Percentiles rank a stretch among this genome's conserved stretches.
phyloP scores from a whole-genome alignment of 2,797 vertebrate species.

The Merluccius polli region DNA sequence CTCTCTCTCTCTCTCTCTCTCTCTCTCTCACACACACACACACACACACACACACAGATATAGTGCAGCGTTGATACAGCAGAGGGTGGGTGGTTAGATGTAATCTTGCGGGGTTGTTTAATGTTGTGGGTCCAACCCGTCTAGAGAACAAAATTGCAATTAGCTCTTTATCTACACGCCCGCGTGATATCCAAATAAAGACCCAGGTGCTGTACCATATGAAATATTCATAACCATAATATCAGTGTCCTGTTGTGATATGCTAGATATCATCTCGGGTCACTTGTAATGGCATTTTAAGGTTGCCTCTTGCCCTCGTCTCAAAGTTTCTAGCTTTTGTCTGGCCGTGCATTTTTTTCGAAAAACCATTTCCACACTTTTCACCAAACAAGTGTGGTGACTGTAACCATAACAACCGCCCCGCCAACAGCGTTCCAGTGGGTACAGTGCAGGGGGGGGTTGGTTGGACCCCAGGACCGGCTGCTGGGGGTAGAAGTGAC shows the following conservation, averaged over 20 bases:
- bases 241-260: neutral
- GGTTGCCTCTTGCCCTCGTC: neutral
- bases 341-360: neutral
- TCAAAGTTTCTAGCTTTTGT: neutral
- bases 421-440: slow-evolving; percentile 35
- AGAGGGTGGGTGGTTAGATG: neutral
- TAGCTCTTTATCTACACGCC: neutral
- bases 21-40: slow-evolving; percentile 10
- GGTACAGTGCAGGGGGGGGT: slow-evolving; percentile 31
- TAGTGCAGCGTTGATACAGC: neutral
- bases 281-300: neutral
- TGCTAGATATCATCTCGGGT: neutral
- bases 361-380: neutral
- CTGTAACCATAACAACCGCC: slow-evolving; percentile 2
- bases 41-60: slow-evolving; percentile 27
- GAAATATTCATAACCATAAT: neutral
- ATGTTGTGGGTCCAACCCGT: neutral
- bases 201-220: neutral
- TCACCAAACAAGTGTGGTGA: slow-evolving; percentile 2
- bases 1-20: neutral
- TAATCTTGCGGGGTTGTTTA: neutral
- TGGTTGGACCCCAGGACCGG: slow-evolving; percentile 36
- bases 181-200: neutral
- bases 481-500: slow-evolving; percentile 28
- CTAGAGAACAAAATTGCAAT: too few species aligned